Conservation (phyloP, 2,113 vertebrate species). For the Rhynchopsitta pachyrhyncha region DNA sequence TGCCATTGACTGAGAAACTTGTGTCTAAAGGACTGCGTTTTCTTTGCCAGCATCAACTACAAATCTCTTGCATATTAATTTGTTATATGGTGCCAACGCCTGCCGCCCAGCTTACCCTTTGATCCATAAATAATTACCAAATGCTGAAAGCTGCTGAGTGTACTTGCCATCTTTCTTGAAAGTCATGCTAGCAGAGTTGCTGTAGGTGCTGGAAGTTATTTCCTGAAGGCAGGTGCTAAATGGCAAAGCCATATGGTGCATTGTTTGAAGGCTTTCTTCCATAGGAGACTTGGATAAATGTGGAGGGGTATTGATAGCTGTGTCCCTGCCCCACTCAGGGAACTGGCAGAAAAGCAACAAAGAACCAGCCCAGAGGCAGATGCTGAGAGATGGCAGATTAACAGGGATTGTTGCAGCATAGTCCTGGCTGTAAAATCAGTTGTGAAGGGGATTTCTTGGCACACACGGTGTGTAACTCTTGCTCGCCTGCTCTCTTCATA, state of each 20-base stretch:
- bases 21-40: background rate
- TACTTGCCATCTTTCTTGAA: background rate
- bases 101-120: background rate
- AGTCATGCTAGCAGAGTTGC: background rate
- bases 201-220: background rate
- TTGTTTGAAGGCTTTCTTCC: background rate
- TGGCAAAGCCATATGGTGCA: background rate
- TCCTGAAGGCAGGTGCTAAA: background rate
- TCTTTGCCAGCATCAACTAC: background rate
- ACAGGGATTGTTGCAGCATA: background rate
- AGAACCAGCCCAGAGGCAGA: background rate
- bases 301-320: background rate
- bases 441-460: slow-evolving; percentile 12
- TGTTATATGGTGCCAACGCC: background rate
- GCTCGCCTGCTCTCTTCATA: background rate
- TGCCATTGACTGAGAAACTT: background rate
- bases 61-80: background rate
- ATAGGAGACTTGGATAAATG: rapidly evolving
- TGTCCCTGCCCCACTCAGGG: background rate
- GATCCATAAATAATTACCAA: background rate
- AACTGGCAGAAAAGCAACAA: background rate
- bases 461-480: background rate
- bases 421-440: background rate
- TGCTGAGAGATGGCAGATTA: background rate
- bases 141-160: background rate